Base-by-base conservation (phyloP, 2,888 invertebrate species). In the Quadroppia sp. region DNA sequence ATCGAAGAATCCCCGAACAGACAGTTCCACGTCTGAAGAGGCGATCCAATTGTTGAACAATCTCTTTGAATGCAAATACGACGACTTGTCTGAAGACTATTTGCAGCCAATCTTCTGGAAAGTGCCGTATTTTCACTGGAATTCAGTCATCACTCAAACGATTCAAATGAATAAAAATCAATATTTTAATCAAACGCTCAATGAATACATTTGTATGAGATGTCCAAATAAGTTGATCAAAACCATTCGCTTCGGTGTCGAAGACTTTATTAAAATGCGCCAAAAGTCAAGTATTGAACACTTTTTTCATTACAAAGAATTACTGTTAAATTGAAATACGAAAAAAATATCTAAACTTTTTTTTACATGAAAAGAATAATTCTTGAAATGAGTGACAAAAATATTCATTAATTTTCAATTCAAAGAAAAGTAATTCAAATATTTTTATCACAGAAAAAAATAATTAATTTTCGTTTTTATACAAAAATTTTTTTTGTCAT, bases 11-110 rank as follows among this genome's bases (percentile, higher is more conserved):
- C 50, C 74, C 20, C 70, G 76, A 23, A 59, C 48, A 20, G 71
- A 73, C n/a, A 69, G 72, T 30, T 45, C 64, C 2, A 74, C 72
- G 64, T 32, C 72, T n/a, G 45, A 45, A 0, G 76, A 77, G 23
- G 76, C 74, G 28, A 74, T 77, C 40, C 17, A 73, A 3, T 70
- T 78, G 6, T 75, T 78, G n/a, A 53, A 64, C 28, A 69, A 74
- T 25, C 42, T 78, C 17, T 76, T 77, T 32, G 61, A 67, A 11
- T 78, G 78, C 50, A 17, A 67, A 42, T 78, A 77, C 61, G 48
- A 74, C 15, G 13, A 11, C 2, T 25, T 72, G 7, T 2, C 32
- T 9, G 17, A 67, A 15, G 17, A 42, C n/a, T 73, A 73, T 67
- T 48, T 73, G 4, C 20, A 11, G n/a, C 73, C 73, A 48, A 11